Evolutionary conservation across 2,797 vertebrate species (phyloP), one percentile per base, ranked within the genome.

Genomic region (Hydrophis major): DNA sequence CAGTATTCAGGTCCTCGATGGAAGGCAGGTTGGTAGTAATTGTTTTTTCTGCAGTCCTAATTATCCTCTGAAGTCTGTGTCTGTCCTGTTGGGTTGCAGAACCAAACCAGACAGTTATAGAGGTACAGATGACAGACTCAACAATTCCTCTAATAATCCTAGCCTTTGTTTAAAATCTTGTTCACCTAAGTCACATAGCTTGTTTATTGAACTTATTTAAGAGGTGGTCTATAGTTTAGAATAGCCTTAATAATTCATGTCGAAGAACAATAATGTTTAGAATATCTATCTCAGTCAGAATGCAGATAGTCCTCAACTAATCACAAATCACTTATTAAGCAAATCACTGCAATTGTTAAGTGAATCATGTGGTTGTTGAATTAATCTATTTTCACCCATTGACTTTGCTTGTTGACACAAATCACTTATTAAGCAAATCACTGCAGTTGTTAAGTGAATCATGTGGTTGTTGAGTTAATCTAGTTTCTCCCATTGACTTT

Each of bases 231-330:
- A 87, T 42, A 88, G 55, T 60, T 88, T 42, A 47, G 61, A 83
- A 83, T 53, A 47, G 14, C 89, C 55, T 5, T 93, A 61, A 91
- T 88, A 78, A 93, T n/a, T 91, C 90, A 90, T 56, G 16, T 69
- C 5, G 57, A 56, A 63, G 66, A 28, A 42, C 14, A 42, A 66
- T 56, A 16, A 47, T 69, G n/a, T 78, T 93, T 60, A 11, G 42
- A 91, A 78, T 53, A 6, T 42, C 66, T 25, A 25, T 63, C 86
- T 42, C 57, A 42, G 47, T n/a, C 86, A 32, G n/a, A 61, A 25
- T 83, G 25, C 28, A n/a, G 63, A 66, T 14, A n/a, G 13, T n/a
- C 11, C 63, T 66, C 63, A n/a, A 66, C 2, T 66, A 14, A 16
- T 66, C 28, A 66, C 63, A 50, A 50, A 8, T 50, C 60, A 25